These are phyloP conservation scores for Hypercompe scribonia DNA, from an alignment of 2,888 invertebrate genomes.

Conservation along the genomic window DNA sequence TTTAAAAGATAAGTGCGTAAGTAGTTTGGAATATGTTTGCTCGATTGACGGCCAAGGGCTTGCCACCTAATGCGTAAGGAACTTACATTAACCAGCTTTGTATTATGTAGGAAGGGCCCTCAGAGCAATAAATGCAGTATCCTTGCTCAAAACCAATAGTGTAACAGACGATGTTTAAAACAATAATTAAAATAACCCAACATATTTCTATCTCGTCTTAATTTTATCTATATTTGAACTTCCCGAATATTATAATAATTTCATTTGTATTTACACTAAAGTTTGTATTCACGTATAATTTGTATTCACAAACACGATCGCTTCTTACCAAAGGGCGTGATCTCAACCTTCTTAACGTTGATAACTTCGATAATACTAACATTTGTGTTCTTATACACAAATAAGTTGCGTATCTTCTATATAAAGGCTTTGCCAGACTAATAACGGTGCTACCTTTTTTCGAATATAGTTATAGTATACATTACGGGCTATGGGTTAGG, in stretches of 20 bases:
- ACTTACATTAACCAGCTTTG: background rate
- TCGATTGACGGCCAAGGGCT: too few relatives aligned
- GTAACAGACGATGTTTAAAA: background rate
- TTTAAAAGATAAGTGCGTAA: too few relatives aligned
- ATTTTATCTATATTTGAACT: constrained; percentile 1
- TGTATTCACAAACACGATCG: constrained; percentile 37
- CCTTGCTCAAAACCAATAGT: background rate
- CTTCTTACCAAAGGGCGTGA: constrained; percentile 10
- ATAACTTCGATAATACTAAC: constrained; percentile 26
- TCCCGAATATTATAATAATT: constrained; percentile 1
- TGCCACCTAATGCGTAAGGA: too few relatives aligned
- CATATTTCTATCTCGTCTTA: background rate
- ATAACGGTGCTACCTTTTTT: background rate
- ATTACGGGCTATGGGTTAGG: too few relatives aligned
- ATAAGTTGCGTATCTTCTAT: constrained; percentile 10
- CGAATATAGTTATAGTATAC: too few relatives aligned
- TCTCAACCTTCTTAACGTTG: constrained; percentile 6
- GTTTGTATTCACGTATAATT: constrained; percentile 17
- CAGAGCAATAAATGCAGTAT: background rate
- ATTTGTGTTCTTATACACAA: constrained; percentile 24
- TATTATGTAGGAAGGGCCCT: background rate
- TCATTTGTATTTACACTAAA: background rate
- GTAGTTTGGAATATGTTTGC: background rate
- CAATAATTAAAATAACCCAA: background rate
- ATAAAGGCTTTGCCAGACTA: background rate